Percentiles rank a stretch among this genome's conserved stretches.
These are phyloP conservation scores for Malurus melanocephalus DNA, from an alignment of 2,113 vertebrate species.

Conservation along the genomic window DNA sequence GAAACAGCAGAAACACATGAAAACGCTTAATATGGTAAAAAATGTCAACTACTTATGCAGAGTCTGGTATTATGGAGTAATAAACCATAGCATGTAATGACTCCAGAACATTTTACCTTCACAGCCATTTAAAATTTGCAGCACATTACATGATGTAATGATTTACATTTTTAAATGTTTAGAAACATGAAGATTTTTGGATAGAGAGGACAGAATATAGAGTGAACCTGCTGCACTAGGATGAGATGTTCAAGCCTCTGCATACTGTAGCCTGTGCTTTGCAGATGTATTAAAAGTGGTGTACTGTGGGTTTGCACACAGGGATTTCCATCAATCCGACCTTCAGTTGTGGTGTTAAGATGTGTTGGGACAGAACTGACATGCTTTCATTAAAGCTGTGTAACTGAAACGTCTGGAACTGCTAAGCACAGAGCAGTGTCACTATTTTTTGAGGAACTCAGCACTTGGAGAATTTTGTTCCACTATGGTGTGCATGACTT, in stretches of 20 bases:
- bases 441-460: background rate
- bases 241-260: background rate
- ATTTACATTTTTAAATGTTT: background rate
- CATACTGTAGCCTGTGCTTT: background rate
- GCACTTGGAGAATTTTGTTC: background rate
- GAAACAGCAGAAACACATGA: background rate
- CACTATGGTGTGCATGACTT: background rate
- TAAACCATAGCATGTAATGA: background rate
- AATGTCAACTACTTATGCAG: background rate
- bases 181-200: background rate
- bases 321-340: background rate
- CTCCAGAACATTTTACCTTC: background rate
- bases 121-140: background rate
- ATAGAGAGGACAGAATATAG: background rate
- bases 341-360: background rate
- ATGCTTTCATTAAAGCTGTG: background rate
- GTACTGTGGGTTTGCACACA: background rate
- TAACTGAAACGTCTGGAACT: background rate
- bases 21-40: background rate
- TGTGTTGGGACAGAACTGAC: background rate
- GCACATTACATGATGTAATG: background rate
- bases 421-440: background rate
- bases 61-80: background rate
- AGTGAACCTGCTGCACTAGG: background rate
- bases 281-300: background rate